These are phyloP conservation scores for Ophthalmolycus amberensis DNA, from an alignment of 2,113 vertebrate genomes.

Conservation along the genomic window DNA sequence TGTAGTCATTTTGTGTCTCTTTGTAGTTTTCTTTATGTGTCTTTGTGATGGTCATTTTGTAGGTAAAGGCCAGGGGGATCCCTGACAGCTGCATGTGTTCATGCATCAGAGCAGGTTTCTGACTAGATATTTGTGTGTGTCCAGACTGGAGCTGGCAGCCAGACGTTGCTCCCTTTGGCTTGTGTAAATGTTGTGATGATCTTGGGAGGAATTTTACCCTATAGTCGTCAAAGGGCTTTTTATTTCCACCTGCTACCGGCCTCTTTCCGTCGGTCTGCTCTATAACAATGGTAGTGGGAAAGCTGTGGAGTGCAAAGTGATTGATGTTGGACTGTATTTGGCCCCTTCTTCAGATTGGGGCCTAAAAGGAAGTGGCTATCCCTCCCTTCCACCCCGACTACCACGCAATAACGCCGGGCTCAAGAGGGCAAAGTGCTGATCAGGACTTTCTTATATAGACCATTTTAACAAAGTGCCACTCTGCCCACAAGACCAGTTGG, in stretches of 20 bases:
- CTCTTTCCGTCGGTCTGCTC: conserved; percentile 85
- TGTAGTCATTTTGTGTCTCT: no score
- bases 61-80: no score
- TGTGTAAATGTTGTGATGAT: conserved; percentile 76
- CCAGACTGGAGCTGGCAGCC: conserved; percentile 49
- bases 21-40: background rate
- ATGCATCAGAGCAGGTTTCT: conserved; percentile 35
- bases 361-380: conserved; percentile 77
- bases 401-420: conserved; percentile 51
- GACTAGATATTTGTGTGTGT: conserved; percentile 45
- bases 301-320: conserved; percentile 79
- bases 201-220: conserved; percentile 74
- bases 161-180: conserved; percentile 58
- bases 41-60: background rate
- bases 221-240: conserved; percentile 78
- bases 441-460: conserved; percentile 60
- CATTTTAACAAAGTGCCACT: conserved; percentile 59
- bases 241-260: conserved; percentile 86
- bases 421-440: conserved; percentile 69
- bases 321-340: conserved; percentile 84
- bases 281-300: conserved; percentile 84
- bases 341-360: conserved; percentile 80
- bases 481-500: conserved; percentile 64
- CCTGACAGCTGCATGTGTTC: conserved; percentile 15
- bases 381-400: conserved; percentile 65